Base-by-base conservation (phyloP, 23 tunicate genomes). In the Oikopleura dioica region DNA sequence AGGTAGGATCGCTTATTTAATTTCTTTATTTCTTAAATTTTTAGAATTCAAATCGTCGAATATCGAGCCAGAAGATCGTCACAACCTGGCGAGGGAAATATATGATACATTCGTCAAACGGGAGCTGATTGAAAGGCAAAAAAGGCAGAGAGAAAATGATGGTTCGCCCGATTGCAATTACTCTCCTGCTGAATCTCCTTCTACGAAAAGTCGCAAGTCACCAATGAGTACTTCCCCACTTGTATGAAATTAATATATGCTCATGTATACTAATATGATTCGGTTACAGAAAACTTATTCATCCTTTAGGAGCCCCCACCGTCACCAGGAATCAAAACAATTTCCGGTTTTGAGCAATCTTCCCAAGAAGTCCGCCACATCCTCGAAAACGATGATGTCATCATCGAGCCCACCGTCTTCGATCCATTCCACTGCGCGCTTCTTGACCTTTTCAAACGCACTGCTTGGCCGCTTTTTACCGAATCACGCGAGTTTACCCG, bases 401-500 rank as follows among this genome's bases (percentile, higher is more conserved):
- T 16, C 16, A 16, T 16, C 16, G 55, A 44, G 16, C 55, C 55
- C 16, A 16, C 9, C 16, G 55, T 44, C 55, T 44, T 44, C 16
- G 16, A 44, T 9, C 55, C 55, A 16, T 44, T 44, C 16, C 55
- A 44, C 16, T 9, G 16, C 9, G 55, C 55, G 16, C 55, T 44
- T 9, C 9, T 31, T 5, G 29, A 31, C 59, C 24, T 35, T 2
- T 36, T 34, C 24, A 58, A 12, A 32, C 28, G 58, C 59, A 2
- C 35, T 26, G 26, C 26, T 5, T 23, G 50, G 77, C 37, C 35
- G 32, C 24, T 81, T 33, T 75, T 77, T 36, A 35, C 76, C 79
- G 81, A 59, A 76, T 84, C 89, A 34, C 86, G 78, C 0, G 69
- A 89, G 37, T 89, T 89, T 63, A 81, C 86, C 36, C 59, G 96